Evolutionary conservation across 1,140 invertebrate species (phyloP), one percentile per base, ranked within the genome.

Genomic region (Druon quercuslanigerum): DNA sequence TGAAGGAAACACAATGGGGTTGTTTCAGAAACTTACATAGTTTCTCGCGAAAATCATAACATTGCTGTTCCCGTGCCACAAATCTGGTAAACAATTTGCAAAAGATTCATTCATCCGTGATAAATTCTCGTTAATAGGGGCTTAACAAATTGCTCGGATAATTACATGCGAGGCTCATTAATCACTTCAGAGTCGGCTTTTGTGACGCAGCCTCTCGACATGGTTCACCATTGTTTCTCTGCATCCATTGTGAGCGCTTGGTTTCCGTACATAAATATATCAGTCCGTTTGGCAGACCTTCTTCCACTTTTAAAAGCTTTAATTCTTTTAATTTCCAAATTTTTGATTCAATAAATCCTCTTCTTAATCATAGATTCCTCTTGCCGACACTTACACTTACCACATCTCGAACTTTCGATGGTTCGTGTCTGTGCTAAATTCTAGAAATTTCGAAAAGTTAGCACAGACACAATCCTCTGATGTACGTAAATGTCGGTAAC

Each of bases 121-220:
- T 90, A 89, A 90, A 88, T 90, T 87, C 84, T 88, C 85, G 88
- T 89, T 89, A 89, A 89, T 89, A 87, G 80, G 79, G 82, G 83
- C 86, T 85, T 86, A 90, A 89, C 89, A 89, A 90, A 90, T 90
- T 89, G 87, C 85, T 89, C 77, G 87, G 84, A 90, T 89, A 90
- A 90, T 90, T 89, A 90, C 86, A 87, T 83, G 82, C 84, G 85
- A 82, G 82, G 82, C 85, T 83, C 85, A 89, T 89, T 88, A 89
- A 89, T 89, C 88, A 89, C 85, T 85, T 87, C 75, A 83, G 78
- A 83, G 82, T 79, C 78, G 82, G 82, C 85, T 85, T 85, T 88
- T 88, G 85, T 87, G 86, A 89, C 83, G 77, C 82, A 83, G 85
- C 83, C 86, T 86, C 84, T 87, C 85, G 86, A 87, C 83, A 83